These are phyloP conservation scores for Panthera tigris DNA, from an alignment of 2,113 vertebrate species.

Conservation along the genomic window DNA sequence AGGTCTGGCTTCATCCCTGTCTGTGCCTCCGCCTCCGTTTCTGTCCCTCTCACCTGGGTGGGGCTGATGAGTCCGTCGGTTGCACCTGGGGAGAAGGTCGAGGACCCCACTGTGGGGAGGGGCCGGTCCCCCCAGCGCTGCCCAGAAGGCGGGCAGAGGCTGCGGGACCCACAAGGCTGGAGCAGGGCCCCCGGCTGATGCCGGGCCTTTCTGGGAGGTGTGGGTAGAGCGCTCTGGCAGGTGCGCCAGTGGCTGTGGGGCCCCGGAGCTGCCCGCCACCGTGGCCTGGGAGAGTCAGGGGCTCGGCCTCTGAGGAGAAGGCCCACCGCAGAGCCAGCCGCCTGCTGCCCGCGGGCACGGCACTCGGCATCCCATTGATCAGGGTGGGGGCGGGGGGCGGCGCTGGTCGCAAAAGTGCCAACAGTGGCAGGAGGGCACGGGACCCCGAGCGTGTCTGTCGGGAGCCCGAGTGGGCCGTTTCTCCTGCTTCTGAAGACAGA, in stretches of 20 bases:
- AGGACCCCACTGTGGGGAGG: not conserved
- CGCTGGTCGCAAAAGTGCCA: rapidly evolving
- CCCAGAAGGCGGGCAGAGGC: rapidly evolving
- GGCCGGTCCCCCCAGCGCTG: not conserved
- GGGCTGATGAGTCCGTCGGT: not conserved
- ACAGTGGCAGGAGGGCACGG: not conserved
- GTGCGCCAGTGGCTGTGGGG: rapidly evolving
- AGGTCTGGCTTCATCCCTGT: rapidly evolving
- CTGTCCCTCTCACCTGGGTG: not conserved
- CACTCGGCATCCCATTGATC: not conserved
- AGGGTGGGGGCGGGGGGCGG: rapidly evolving
- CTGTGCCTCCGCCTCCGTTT: not conserved
- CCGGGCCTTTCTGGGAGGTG: rapidly evolving
- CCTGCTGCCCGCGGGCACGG: rapidly evolving
- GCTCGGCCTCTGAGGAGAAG: not conserved
- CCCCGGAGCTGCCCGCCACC: not conserved
- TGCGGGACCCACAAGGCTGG: rapidly evolving
- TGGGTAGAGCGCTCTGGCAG: not conserved
- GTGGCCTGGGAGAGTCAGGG: rapidly evolving
- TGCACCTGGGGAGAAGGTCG: not conserved
- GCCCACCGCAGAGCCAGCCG: rapidly evolving
- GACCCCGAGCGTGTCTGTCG: not conserved
- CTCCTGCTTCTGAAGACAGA: not conserved
- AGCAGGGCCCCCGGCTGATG: too few species aligned
- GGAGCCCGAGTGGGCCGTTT: rapidly evolving